These are phyloP conservation scores for Papio anubis DNA, from an alignment of 2,113 vertebrate genomes.

Conservation along the genomic window DNA sequence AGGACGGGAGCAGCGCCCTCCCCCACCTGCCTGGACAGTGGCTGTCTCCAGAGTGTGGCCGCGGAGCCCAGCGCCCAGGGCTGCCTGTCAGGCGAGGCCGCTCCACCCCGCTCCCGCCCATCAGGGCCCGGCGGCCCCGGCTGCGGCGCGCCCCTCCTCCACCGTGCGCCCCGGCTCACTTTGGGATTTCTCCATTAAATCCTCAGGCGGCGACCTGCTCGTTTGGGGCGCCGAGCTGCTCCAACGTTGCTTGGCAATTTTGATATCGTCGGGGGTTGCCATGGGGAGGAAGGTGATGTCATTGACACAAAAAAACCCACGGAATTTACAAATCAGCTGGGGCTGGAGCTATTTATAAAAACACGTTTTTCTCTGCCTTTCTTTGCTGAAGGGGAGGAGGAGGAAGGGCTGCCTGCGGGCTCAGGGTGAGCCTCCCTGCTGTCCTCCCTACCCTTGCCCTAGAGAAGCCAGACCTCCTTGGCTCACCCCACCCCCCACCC, in stretches of 20 bases:
- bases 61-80: not conserved
- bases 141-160: constrained; percentile 49
- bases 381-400: constrained; percentile 66
- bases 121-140: not conserved
- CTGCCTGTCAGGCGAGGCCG: constrained; percentile 28
- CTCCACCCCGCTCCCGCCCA: not conserved
- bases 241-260: constrained; percentile 83
- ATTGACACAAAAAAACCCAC: constrained; percentile 84
- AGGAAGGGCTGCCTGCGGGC: constrained; percentile 63
- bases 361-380: constrained; percentile 72
- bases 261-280: constrained; percentile 86
- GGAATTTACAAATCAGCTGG: constrained; percentile 87
- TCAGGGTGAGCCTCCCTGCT: not conserved
- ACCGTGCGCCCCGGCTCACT: constrained; percentile 59
- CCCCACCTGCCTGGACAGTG: constrained; percentile 57
- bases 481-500: not conserved
- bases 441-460: not conserved
- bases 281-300: constrained; percentile 88
- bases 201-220: constrained; percentile 76
- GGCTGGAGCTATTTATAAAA: constrained; percentile 86
- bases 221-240: constrained; percentile 72
- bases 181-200: constrained; percentile 79
- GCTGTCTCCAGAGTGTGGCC: not conserved
- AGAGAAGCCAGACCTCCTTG: not conserved
- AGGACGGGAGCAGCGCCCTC: constrained; percentile 67